These are phyloP conservation scores for Telmatochromis sp. DNA, from an alignment of 2,113 vertebrate species.

Conservation along the genomic window DNA sequence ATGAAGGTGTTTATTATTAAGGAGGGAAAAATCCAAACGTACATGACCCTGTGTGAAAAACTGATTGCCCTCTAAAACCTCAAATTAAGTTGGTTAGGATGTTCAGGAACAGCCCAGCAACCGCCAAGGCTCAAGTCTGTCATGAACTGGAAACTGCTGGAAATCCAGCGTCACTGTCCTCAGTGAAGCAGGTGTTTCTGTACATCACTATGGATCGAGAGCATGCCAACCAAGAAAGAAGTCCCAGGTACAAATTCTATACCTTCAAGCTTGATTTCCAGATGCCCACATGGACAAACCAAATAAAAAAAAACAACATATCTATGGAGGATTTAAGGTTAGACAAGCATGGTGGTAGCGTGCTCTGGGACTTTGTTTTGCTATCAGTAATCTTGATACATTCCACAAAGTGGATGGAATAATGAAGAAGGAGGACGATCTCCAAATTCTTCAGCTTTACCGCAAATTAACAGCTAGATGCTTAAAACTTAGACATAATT, in stretches of 20 bases:
- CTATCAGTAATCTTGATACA: background rate
- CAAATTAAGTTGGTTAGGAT: background rate
- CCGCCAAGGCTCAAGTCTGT: background rate
- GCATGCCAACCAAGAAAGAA: accelerated
- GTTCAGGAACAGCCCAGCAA: background rate
- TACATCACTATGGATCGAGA: background rate
- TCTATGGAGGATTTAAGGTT: background rate
- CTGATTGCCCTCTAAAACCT: background rate
- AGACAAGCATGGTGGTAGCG: background rate
- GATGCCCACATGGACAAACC: background rate
- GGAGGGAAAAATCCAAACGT: accelerated
- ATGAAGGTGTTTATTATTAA: background rate
- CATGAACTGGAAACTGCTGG: background rate
- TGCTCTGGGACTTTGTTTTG: background rate
- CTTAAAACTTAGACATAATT: background rate
- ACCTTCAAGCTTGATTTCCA: background rate
- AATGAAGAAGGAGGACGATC: background rate
- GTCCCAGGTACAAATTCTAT: background rate
- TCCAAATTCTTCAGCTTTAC: background rate
- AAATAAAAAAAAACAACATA: accelerated
- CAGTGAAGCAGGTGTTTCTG: background rate
- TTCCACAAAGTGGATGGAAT: background rate
- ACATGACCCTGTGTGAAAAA: background rate
- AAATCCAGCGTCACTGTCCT: background rate
- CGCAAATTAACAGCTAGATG: background rate